Evolutionary conservation across 2,888 invertebrate species (phyloP).

Genomic region (Meiosimyza platycephala): DNA sequence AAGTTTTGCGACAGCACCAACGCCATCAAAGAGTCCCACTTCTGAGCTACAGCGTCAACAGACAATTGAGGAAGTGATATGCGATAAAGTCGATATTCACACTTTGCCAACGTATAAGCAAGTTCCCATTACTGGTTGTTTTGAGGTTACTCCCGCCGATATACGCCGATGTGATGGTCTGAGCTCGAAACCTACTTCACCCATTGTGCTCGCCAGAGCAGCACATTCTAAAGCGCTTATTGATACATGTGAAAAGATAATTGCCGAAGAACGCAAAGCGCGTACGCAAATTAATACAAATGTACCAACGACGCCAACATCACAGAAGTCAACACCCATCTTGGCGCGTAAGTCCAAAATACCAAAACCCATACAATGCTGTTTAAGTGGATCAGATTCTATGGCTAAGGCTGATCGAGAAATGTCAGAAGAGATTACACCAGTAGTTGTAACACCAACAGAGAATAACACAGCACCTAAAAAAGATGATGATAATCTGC

Average conservation of each 20-base stretch:
- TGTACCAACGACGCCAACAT: slow-evolving; percentile 41
- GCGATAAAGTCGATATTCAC: slow-evolving; percentile 56
- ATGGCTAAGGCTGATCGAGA: slow-evolving; percentile 52
- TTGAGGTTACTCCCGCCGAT: slow-evolving; percentile 52
- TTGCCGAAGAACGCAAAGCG: slow-evolving; percentile 59
- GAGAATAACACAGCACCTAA: not conserved
- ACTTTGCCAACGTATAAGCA: slow-evolving; percentile 45
- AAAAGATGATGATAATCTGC: slow-evolving; percentile 50
- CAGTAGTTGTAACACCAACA: not conserved
- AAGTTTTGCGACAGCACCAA: not conserved
- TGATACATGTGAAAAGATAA: slow-evolving; percentile 61
- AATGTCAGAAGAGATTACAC: not conserved
- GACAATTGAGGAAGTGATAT: slow-evolving; percentile 55
- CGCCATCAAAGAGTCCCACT: slow-evolving; percentile 27
- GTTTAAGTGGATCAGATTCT: slow-evolving; percentile 54
- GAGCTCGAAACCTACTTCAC: slow-evolving; percentile 49
- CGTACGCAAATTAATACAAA: slow-evolving; percentile 54
- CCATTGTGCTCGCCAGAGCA: slow-evolving; percentile 53
- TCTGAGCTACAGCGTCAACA: slow-evolving; percentile 44
- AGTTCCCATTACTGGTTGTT: slow-evolving; percentile 52
- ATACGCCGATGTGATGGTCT: slow-evolving; percentile 52
- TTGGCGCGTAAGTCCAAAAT: slow-evolving; percentile 55
- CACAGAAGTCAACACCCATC: slow-evolving; percentile 43
- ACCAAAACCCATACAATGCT: slow-evolving; percentile 55
- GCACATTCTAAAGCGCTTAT: slow-evolving; percentile 59